Evolutionary conservation across 2,888 invertebrate genomes (phyloP).

Genomic region (Rhingia rostrata): DNA sequence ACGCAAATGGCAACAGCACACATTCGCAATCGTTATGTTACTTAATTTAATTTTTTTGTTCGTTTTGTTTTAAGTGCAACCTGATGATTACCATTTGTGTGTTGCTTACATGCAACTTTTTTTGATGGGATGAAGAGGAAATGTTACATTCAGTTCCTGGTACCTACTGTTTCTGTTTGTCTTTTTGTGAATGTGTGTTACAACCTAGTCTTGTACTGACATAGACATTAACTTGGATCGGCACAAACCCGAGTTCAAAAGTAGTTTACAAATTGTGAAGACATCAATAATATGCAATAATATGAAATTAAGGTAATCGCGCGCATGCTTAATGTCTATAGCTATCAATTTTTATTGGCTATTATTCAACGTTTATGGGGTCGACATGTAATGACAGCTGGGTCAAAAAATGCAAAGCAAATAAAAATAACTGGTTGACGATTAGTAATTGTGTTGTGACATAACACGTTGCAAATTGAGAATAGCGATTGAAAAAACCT

Average conservation of each 20-base stretch:
- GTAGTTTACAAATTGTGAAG: not conserved
- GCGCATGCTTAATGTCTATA: not conserved
- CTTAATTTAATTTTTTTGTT: conserved; percentile 26
- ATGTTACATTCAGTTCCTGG: conserved; percentile 60
- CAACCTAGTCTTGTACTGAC: conserved; percentile 5
- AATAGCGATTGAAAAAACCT: too few relatives aligned
- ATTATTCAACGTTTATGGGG: too few relatives aligned
- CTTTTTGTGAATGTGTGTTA: not conserved
- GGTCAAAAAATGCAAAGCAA: too few relatives aligned
- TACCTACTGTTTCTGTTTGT: conserved; percentile 31
- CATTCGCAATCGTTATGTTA: conserved; percentile 49
- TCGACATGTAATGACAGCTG: too few relatives aligned
- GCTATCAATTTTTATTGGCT: not conserved
- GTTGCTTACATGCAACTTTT: conserved; percentile 47
- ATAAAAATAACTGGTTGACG: too few relatives aligned
- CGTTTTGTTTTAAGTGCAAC: conserved; percentile 49
- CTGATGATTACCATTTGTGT: conserved; percentile 31
- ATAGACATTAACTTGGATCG: not conserved
- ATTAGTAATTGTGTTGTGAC: too few relatives aligned
- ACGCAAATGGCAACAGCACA: conserved; percentile 43
- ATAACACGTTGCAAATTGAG: too few relatives aligned
- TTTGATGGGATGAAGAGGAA: conserved; percentile 47
- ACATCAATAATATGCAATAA: conserved; percentile 2
- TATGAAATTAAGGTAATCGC: not conserved
- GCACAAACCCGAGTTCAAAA: too few relatives aligned